Percentiles rank a stretch among this genome's conserved stretches.
Evolutionary conservation across 2,888 invertebrate species (phyloP).

Genomic region (Drosophila emarginata): DNA sequence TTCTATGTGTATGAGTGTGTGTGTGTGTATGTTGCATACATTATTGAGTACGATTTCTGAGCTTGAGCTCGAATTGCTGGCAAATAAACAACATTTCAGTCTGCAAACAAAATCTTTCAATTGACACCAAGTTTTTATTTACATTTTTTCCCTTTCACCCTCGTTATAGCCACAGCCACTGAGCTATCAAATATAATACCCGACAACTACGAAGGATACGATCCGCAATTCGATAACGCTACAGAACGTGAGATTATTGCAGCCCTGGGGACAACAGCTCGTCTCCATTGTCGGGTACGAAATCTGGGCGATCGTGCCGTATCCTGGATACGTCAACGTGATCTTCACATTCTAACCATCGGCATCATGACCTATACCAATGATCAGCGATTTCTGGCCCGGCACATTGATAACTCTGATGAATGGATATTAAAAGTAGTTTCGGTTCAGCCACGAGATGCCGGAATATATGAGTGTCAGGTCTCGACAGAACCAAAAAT

Average conservation of each 20-base stretch:
- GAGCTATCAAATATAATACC: slow-evolving; percentile 78
- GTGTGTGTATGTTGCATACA: slow-evolving; percentile 21
- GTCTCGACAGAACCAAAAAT: slow-evolving; percentile 91
- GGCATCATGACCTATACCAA: slow-evolving; percentile 89
- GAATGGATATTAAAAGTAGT: slow-evolving; percentile 89
- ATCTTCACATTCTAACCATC: slow-evolving; percentile 89
- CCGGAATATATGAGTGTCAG: slow-evolving; percentile 89
- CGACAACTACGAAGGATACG: slow-evolving; percentile 70
- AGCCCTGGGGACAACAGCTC: slow-evolving; percentile 92
- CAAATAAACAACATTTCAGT: slow-evolving; percentile 7
- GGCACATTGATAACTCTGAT: slow-evolving; percentile 88
- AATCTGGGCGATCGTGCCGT: slow-evolving; percentile 91
- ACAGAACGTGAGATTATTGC: slow-evolving; percentile 91
- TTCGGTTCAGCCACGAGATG: slow-evolving; percentile 87
- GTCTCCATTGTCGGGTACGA: slow-evolving; percentile 91
- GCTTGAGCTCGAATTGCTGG: not conserved
- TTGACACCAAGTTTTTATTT: not conserved
- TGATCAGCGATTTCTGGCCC: slow-evolving; percentile 88
- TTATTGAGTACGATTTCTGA: slow-evolving; percentile 4
- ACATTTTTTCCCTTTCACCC: not conserved
- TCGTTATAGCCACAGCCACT: slow-evolving; percentile 49
- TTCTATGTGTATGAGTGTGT: not conserved
- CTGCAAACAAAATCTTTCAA: slow-evolving; percentile 10
- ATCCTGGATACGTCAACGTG: slow-evolving; percentile 93
- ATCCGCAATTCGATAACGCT: slow-evolving; percentile 93